A percentile compares a stretch with the other conserved stretches of the same genome.
Conservation (phyloP, 2,113 vertebrate genomes). For the Rhabdomys dilectus region DNA sequence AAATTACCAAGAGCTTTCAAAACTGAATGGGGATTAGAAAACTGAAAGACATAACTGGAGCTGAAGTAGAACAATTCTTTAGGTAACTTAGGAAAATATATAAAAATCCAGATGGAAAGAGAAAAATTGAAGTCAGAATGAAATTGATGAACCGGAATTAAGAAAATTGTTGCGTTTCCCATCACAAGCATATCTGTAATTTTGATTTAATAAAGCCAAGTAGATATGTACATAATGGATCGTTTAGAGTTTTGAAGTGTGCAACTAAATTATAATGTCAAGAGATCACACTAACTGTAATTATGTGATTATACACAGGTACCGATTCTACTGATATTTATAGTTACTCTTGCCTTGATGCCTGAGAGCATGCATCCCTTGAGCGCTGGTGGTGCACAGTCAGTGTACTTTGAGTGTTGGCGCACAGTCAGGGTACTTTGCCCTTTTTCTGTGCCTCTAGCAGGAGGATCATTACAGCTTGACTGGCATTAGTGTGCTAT, state of each 20-base stretch:
- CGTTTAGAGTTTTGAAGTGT: constrained; percentile 40
- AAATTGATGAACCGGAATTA: background rate
- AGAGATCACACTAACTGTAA: background rate
- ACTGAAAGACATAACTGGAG: constrained; percentile 3
- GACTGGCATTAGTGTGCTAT: constrained; percentile 74
- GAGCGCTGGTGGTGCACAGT: constrained; percentile 65
- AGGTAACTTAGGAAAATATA: background rate
- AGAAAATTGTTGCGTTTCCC: background rate
- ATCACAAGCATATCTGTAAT: constrained; percentile 29
- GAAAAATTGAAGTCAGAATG: constrained; percentile 15
- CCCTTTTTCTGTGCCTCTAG: constrained; percentile 60
- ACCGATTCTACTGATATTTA: constrained; percentile 52
- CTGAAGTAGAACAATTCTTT: background rate
- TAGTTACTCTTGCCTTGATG: constrained; percentile 54
- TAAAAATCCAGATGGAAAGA: background rate
- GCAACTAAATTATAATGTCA: constrained; percentile 29
- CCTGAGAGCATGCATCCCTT: constrained; percentile 40
- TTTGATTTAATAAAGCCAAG: constrained; percentile 27
- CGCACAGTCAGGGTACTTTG: constrained; percentile 58
- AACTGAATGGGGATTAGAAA: background rate
- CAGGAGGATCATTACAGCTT: constrained; percentile 73
- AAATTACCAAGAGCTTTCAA: background rate
- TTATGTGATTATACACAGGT: constrained; percentile 52
- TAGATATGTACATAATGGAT: background rate
- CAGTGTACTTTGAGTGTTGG: constrained; percentile 61